Evolutionary conservation across 53 echinoderm and acorn worm species (phyloP), one percentile per base, ranked within the genome.

Genomic region (Hippasteria phrygiana): DNA sequence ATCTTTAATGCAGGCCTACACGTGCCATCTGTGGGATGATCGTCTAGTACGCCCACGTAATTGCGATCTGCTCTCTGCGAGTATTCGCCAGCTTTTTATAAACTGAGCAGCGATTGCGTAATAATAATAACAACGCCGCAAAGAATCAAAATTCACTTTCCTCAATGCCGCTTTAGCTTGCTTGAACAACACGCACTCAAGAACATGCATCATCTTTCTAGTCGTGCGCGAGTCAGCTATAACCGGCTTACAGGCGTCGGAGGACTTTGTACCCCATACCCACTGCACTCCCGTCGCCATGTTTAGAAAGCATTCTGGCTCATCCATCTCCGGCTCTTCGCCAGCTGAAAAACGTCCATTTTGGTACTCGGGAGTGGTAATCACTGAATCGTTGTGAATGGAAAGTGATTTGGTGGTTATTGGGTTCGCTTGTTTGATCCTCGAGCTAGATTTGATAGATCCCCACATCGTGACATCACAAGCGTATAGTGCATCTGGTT

Each of bases 211-310:
- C 32, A 67, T 67, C 37, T 35, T 7, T 63, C 29, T 63, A 27
- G 63, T 63, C 6, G n/a, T 63, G 42, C 5, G 41, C 45, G 37
- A 11, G 43, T 45, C 47, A 45, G 17, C 74, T 28, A 47, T 74
- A 43, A 14, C 47, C 20, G 38, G 72, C 10, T 14, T 11, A 46
- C 9, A 7, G 64, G 10, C 48, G 4, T 36, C 0, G 74, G 22
- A 16, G 76, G 76, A 76, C 76, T 76, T 76, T 76, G 76, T 34
- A 29, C 76, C 33, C 54, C 29, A 50, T 74, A 76, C 27, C 33
- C 51, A 50, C 31, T 51, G 18, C 22, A 26, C 5, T 31, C 27
- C 75, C 34, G 48, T 43, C 48, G 74, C 50, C 75, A 53, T 75
- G 75, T 75, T 14, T 75, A 31, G 20, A 47, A 17, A 13, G 18